Evolutionary conservation across 2,888 invertebrate genomes (phyloP).

Genomic region (Psylliodes chrysocephalus): DNA sequence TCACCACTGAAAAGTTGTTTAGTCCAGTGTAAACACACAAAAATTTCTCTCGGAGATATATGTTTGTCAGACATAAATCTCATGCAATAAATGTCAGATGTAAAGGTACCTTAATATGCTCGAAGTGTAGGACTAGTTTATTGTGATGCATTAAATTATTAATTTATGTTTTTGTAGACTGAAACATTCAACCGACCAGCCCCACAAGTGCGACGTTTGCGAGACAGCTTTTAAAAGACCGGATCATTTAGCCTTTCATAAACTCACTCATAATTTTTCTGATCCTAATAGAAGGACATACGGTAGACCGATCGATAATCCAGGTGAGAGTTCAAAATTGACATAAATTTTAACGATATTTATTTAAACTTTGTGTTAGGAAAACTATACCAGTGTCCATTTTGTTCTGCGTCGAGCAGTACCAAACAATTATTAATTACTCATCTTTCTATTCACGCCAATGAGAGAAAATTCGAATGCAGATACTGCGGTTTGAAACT

Average conservation of each 20-base stretch:
- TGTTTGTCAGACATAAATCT: too few species aligned
- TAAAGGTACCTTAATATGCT: too few species aligned
- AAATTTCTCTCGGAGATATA: too few species aligned
- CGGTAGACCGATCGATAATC: not conserved
- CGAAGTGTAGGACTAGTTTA: too few species aligned
- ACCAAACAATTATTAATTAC: constrained; percentile 8
- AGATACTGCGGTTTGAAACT: constrained; percentile 26
- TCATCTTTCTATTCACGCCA: constrained; percentile 2
- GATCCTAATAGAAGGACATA: constrained; percentile 10
- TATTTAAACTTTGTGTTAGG: constrained; percentile 1
- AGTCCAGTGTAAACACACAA: too few species aligned
- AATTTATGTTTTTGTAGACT: too few species aligned
- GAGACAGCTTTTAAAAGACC: constrained; percentile 9
- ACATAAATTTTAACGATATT: too few species aligned
- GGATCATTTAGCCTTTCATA: constrained; percentile 19
- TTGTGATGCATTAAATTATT: too few species aligned
- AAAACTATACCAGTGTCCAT: not conserved
- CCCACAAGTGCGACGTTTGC: constrained; percentile 17
- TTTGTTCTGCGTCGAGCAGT: constrained; percentile 8
- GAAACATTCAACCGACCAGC: constrained; percentile 9
- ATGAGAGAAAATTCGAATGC: constrained; percentile 21
- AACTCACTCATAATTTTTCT: not conserved
- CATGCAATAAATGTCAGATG: too few species aligned
- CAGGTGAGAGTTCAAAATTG: not conserved
- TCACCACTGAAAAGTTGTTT: too few species aligned